These are phyloP conservation scores for Sepiola atlantica DNA, from an alignment of 2,888 invertebrate species.

Conservation along the genomic window DNA sequence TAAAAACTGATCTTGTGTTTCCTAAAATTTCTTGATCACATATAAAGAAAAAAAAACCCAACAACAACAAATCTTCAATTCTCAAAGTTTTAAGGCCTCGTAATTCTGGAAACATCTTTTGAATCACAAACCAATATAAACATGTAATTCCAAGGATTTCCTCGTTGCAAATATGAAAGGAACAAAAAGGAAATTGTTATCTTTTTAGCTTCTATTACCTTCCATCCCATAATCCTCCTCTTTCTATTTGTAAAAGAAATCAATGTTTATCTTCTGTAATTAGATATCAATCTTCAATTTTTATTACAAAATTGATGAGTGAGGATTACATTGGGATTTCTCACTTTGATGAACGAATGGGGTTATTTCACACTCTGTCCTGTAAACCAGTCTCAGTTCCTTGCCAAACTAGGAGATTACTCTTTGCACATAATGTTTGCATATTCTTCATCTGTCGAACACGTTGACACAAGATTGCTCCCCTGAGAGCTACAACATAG, in stretches of 20 bases:
- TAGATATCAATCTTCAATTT: neutral
- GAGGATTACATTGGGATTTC: neutral
- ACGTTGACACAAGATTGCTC: too few relatives aligned
- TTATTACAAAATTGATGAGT: neutral
- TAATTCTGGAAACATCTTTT: neutral
- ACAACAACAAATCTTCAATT: neutral
- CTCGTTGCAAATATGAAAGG: neutral
- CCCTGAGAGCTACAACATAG: too few relatives aligned
- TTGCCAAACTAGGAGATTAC: too few relatives aligned
- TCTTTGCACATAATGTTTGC: too few relatives aligned
- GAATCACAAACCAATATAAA: neutral
- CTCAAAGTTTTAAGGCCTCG: neutral
- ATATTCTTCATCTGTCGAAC: too few relatives aligned
- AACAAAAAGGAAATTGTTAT: neutral
- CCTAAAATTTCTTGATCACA: neutral
- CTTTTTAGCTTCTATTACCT: neutral
- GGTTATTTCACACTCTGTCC: too few relatives aligned
- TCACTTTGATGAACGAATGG: neutral
- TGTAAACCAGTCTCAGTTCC: too few relatives aligned
- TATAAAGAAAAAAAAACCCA: neutral
- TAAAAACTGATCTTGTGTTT: neutral
- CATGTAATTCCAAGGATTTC: neutral
- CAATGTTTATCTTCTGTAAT: neutral
- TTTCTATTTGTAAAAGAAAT: neutral
- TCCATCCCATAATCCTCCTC: neutral